Base-by-base conservation (phyloP, 2,113 vertebrate genomes). In the Antechinus stuartii region DNA sequence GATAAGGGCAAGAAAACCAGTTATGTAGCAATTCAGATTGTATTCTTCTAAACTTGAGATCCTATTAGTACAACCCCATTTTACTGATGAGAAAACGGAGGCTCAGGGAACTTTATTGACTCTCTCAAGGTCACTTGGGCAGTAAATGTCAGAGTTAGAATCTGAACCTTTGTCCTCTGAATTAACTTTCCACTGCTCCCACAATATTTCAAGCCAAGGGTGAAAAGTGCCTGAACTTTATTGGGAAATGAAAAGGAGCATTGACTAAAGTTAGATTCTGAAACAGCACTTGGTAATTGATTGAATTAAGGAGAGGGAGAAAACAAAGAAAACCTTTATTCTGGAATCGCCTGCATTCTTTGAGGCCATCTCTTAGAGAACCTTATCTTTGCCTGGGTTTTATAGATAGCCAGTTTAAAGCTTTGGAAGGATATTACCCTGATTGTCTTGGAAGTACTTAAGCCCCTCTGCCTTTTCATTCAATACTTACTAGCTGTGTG, bases 301-400 rank as follows among this genome's bases (percentile, higher is more conserved):
- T 84, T n/a, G 68, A 16, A 8, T 42, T 42, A 84, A 84, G 68
- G 16, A 84, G n/a, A 42, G n/a, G 19, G 68, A 84, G 68, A 19
- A 84, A 84, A 84, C 68, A 84, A 84, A 84, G 68, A 84, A 23
- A 84, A 84, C n/a, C 68, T 84, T 84, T 84, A n/a, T 84, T 76
- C 68, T 76, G 57, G 30, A 12, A 76, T 76, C 19, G n/a, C 16
- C 68, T 84, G 68, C 68, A 42, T 84, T 84, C 68, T 84, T 84
- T 8, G 6, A 23, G n/a, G n/a, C 14, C 14, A 6, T n/a, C 35
- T 84, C n/a, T 42, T 35, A 42, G 16, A 42, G n/a, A 42, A n/a
- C 19, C 16, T 42, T 42, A 84, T 84, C 68, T 42, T 84, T 42
- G 68, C 19, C 35, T n/a, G n/a, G 35, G 19, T 84, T 84, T 23